Evolutionary conservation across 2,888 invertebrate species (phyloP).

Genomic region (Teleiodes luculella): DNA sequence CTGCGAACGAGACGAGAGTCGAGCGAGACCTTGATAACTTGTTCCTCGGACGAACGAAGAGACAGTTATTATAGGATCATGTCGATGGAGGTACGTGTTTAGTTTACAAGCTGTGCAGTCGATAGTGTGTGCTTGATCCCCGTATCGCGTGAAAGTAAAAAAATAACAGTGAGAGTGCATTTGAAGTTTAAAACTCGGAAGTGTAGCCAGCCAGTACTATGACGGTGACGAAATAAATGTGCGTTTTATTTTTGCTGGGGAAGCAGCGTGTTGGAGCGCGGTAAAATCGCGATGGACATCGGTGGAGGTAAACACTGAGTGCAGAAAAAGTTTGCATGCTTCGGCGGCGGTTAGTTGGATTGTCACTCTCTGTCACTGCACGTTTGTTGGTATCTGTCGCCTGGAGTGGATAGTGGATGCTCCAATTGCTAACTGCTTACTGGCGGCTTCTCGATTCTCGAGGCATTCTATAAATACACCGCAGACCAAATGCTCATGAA

Average conservation of each 20-base stretch:
- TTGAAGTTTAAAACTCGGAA: constrained; percentile 51
- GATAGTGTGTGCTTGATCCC: constrained; percentile 52
- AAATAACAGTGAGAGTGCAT: constrained; percentile 57
- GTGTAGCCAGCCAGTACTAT: constrained; percentile 57
- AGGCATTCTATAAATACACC: constrained; percentile 71
- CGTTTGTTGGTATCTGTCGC: constrained; percentile 24
- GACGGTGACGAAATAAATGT: constrained; percentile 64
- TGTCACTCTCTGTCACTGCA: constrained; percentile 60
- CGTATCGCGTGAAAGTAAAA: constrained; percentile 28
- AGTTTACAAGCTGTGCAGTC: constrained; percentile 64
- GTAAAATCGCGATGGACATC: constrained; percentile 67
- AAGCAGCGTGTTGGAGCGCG: constrained; percentile 56
- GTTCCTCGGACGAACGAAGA: constrained; percentile 72
- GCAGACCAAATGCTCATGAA: constrained; percentile 40
- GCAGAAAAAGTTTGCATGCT: constrained; percentile 51
- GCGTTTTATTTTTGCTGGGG: constrained; percentile 49
- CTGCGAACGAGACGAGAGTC: constrained; percentile 66
- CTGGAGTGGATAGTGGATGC: constrained; percentile 16
- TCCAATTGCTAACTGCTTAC: constrained; percentile 34
- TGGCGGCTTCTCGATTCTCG: constrained; percentile 21
- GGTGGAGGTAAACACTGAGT: constrained; percentile 69
- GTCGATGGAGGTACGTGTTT: constrained; percentile 75
- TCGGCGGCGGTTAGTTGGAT: constrained; percentile 39
- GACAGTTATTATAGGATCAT: constrained; percentile 76
- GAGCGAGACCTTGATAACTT: constrained; percentile 80